These are phyloP conservation scores for Acrocephalus arundinaceus DNA, from an alignment of 2,113 vertebrate genomes.

Conservation along the genomic window DNA sequence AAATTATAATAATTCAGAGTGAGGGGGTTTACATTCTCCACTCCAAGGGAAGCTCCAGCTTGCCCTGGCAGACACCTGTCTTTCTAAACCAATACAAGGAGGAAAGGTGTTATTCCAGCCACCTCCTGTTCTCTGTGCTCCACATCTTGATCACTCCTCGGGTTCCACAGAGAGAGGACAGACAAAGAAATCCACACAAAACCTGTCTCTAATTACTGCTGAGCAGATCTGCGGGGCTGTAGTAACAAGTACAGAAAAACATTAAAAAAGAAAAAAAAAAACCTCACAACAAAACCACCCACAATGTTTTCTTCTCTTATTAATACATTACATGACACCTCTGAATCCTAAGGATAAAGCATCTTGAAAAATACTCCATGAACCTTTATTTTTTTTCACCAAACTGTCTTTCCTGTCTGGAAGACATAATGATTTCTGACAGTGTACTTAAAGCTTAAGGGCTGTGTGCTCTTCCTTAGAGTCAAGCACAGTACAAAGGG, in stretches of 20 bases:
- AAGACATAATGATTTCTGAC: neutral
- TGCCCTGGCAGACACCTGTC: neutral
- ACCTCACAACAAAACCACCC: neutral
- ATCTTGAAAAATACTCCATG: neutral
- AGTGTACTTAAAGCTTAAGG: neutral
- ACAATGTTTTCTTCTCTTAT: neutral
- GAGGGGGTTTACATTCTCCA: neutral
- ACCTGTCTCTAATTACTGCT: neutral
- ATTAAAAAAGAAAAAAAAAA: too few relatives aligned
- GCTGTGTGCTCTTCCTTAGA: neutral
- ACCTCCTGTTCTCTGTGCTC: neutral
- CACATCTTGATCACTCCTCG: neutral
- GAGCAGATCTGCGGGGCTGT: neutral
- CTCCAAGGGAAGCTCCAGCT: neutral
- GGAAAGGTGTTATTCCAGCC: neutral
- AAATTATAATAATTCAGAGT: neutral
- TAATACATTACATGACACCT: neutral
- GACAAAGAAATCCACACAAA: neutral
- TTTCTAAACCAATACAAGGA: neutral
- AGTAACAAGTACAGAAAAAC: neutral
- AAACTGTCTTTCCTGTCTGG: neutral
- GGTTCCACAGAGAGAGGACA: neutral
- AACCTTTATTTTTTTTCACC: neutral
- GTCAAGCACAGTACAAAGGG: neutral
- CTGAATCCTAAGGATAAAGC: neutral